Evolutionary conservation across 2,888 invertebrate genomes (phyloP).

Genomic region (Barypeithes pellucidus): DNA sequence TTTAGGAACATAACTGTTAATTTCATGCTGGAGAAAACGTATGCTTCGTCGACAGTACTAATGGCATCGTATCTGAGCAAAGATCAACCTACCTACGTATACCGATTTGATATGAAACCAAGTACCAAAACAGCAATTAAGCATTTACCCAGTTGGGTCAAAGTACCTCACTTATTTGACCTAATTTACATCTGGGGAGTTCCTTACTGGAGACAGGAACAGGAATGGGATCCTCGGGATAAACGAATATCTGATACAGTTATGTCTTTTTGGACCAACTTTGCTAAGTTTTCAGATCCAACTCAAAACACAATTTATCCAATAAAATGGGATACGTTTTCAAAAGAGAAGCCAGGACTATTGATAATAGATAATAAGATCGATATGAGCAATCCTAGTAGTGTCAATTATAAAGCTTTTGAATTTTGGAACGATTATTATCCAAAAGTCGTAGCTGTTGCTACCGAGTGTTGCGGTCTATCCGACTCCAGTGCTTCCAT

Average conservation of each 20-base stretch:
- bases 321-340: constrained; percentile 84
- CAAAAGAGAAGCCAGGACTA: constrained; percentile 78
- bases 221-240: constrained; percentile 84
- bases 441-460: constrained; percentile 82
- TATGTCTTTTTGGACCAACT: constrained; percentile 87
- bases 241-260: constrained; percentile 85
- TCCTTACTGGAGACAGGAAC: constrained; percentile 79
- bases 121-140: constrained; percentile 77
- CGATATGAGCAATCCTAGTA: constrained; percentile 80
- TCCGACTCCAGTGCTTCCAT: constrained; percentile 38
- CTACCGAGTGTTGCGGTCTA: constrained; percentile 81
- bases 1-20: constrained; percentile 80
- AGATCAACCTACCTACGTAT: constrained; percentile 77
- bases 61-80: constrained; percentile 79
- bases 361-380: constrained; percentile 85
- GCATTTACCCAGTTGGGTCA: constrained; percentile 84
- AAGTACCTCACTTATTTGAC: constrained; percentile 88
- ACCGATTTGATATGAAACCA: constrained; percentile 85
- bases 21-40: constrained; percentile 82
- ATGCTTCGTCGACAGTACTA: constrained; percentile 81
- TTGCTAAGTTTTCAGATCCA: constrained; percentile 83
- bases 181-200: constrained; percentile 88
- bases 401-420: constrained; percentile 83
- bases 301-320: constrained; percentile 79
- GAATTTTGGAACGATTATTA: constrained; percentile 91